Base-by-base conservation (phyloP, 2,113 vertebrate species). In the Calonectris borealis region DNA sequence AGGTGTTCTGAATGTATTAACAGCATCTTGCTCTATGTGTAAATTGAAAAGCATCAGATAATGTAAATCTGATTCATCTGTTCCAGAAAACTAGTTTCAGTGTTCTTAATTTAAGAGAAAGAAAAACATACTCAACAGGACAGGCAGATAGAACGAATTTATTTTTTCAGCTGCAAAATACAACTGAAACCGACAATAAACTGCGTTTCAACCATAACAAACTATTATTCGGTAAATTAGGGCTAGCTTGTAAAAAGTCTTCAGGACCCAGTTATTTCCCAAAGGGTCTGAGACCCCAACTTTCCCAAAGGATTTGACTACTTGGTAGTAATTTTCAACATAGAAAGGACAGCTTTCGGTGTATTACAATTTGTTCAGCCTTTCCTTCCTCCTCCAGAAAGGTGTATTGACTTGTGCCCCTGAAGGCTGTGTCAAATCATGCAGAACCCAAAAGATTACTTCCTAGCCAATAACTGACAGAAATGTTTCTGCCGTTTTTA, bases 391-490 rank as follows among this genome's bases (percentile, higher is more conserved):
- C 25, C n/a, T 79, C 8, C 70, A 88, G 64, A 91, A 90, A 95
- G 81, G 71, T 83, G 58, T 88, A 38, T 80, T 96, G 92, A 90
- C 86, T 92, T 91, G 68, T 94, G 81, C 80, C 92, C 88, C 49
- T 68, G 24, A 81, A 95, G 81, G 68, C 78, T 0, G 0, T 88
- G 84, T 88, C 90, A 96, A 96, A 92, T 96, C 95, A 97, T 95
- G 94, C 95, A 97, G 91, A 97, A 95, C 60, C 84, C 75, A 57
- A 81, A 91, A 96, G 62, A 96, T 97, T 97, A 95, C 84, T 96
- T 97, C 95, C 94, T 88, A 66, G 51, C 89, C 92, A 94, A 80
- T 94, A 93, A 77, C 88, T 93, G 91, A 94, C 91, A 95, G 89
- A 96, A 97, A 97, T 95, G 86, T 93, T 96, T 62, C 77, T 94